phyloP scores from a whole-genome alignment of 2,113 vertebrate species.

The Elanoides forficatus region DNA sequence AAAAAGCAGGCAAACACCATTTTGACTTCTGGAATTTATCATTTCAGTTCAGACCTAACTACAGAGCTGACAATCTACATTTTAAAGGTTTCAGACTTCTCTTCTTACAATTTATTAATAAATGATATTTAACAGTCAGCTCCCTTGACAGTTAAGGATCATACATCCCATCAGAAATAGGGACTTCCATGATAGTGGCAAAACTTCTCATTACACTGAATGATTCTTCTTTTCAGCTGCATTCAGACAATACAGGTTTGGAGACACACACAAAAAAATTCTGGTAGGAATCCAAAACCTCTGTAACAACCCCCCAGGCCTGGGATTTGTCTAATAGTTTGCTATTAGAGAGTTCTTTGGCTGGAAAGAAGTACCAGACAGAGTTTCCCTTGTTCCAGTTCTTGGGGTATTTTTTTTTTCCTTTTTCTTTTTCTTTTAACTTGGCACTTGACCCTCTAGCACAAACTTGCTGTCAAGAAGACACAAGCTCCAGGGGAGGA shows the following conservation, averaged over 20 bases:
- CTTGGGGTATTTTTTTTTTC: background rate
- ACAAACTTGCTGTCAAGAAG: background rate
- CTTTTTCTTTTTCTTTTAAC: background rate
- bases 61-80: background rate
- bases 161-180: background rate
- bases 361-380: conserved; percentile 19
- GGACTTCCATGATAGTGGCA: background rate
- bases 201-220: background rate
- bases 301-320: background rate
- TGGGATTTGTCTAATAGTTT: conserved; percentile 23
- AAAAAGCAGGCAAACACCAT: background rate
- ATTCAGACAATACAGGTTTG: background rate
- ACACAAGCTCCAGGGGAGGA: background rate
- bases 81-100: background rate
- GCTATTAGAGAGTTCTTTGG: conserved; percentile 14
- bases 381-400: background rate
- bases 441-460: background rate
- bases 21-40: background rate
- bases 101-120: background rate
- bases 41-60: background rate
- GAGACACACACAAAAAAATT: background rate
- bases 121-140: background rate
- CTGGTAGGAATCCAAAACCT: conserved; percentile 7
- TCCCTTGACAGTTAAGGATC: background rate
- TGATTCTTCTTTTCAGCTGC: background rate